Base-by-base conservation (phyloP, 1,140 invertebrate genomes). In the Eueides isabella region DNA sequence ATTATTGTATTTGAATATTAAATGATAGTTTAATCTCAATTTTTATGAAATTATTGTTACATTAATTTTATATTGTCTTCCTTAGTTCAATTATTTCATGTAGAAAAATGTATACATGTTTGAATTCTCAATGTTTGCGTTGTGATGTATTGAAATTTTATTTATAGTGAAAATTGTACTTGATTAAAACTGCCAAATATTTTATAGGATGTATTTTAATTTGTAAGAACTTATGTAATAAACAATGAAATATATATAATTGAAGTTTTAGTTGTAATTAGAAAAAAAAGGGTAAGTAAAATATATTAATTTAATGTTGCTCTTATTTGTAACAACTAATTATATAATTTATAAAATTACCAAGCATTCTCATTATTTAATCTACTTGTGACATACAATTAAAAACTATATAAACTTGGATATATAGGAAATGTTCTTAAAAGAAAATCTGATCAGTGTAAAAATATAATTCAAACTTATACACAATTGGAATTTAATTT, bases 401-500 rank as follows among this genome's bases (percentile, higher is more conserved):
- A 16, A 62, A 62, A 29, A 29, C 2, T 62, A 61, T 7, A n/a
- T 44, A 19, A 14, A 44, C 41, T 48, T 16, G 12, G 2, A 2
- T 62, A 55, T 23, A 23, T 19, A 44, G 41, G 26, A 55, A 19
- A 55, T 23, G 19, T 55, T 23, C 9, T 23, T 55, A 55, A 68
- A 48, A 68, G 31, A 68, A 61, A 30, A 38, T 38, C 16, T 68
- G 62, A 71, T 73, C 30, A 71, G 73, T 82, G 79, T 77, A 87
- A 89, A 88, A 85, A 87, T 83, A 88, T 87, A 86, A 87, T 84
- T 87, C 74, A 85, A 88, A 79, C 81, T 85, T 86, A 83, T 75
- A 80, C 74, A 75, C 79, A 67, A 81, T 74, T 68, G 77, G 14
- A 72, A 79, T 74, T 72, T 72, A 12, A 75, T 68, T 72, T 28